Conservation (phyloP, 2,797 vertebrate species). For the Potorous gilbertii region DNA sequence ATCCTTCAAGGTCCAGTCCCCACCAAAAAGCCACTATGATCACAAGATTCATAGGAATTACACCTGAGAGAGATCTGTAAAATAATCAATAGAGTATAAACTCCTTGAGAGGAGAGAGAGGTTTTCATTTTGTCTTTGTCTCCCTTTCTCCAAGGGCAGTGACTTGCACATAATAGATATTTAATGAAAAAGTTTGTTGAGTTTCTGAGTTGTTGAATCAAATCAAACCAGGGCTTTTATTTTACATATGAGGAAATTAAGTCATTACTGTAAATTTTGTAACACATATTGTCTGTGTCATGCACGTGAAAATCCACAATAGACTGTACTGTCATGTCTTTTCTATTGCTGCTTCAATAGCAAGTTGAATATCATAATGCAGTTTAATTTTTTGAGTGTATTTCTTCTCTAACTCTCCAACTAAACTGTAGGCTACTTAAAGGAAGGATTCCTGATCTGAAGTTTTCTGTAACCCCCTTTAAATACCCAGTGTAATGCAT, state of each 20-base stretch:
- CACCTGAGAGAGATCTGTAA: background rate
- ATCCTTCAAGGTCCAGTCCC: background rate
- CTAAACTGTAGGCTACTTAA: background rate
- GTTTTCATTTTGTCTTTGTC: background rate
- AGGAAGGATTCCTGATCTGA: background rate
- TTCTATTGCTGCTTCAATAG: background rate
- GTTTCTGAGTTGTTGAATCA: background rate
- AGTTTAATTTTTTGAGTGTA: background rate
- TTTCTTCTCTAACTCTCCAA: background rate
- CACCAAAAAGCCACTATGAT: background rate
- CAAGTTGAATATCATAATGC: background rate
- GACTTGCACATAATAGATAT: background rate
- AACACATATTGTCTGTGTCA: background rate
- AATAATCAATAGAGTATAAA: background rate
- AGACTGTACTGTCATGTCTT: background rate
- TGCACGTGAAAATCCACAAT: background rate
- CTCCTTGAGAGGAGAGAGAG: background rate
- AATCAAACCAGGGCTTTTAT: background rate
- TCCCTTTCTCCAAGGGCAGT: background rate
- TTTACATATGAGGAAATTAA: background rate
- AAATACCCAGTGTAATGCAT: background rate
- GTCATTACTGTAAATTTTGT: background rate
- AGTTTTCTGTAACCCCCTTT: background rate
- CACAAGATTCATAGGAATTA: background rate
- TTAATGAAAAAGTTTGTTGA: background rate